Base-by-base conservation (phyloP, 2,113 vertebrate species). In the Anhinga rufa region DNA sequence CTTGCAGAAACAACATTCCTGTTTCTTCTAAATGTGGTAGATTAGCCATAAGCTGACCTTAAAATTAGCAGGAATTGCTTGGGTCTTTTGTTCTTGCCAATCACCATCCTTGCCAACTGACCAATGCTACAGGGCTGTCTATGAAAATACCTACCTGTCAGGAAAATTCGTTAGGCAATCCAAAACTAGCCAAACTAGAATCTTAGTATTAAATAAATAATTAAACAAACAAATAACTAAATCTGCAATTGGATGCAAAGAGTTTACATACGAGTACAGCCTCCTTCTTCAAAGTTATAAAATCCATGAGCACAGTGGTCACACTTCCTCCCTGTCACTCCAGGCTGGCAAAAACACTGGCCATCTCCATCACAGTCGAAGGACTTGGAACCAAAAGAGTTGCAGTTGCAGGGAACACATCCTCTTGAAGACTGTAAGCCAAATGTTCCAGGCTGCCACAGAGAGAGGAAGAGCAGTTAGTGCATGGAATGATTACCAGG, bases 331-430 rank as follows among this genome's bases (percentile, higher is more conserved):
- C 99, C 99, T 2, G 96, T 68, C 79, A 99, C 99, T n/a, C 99
- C 99, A 5, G 99, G 99, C 91, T 99, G 99, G 95, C 99, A 99
- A 14, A 98, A 99, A 92, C 99, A 99, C 68, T 99, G 99, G 25
- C 99, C 99, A 4, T 46, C 98, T 78, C 98, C 99, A 81, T 99
- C 97, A 12, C 99, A 99, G 94, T 99, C 99, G 0, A 99, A 99
- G 8, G 99, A 99, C 92, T 99, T 99, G 69, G 99, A 99, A 15
- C 99, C 99, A 82, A 99, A 99, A 2, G 99, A 99, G 97, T 99
- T 99, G 92, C 99, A 99, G 96, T 99, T 98, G 94, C 99, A 99
- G 3, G 99, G 99, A 69, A 98, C 72, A 46, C 99, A 99, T 29
- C 98, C 98, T 29, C 98, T 98, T 28, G 97, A 96, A 2, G 97